These are phyloP conservation scores for Pipa parva DNA, from an alignment of 2,113 vertebrate genomes.

Conservation along the genomic window DNA sequence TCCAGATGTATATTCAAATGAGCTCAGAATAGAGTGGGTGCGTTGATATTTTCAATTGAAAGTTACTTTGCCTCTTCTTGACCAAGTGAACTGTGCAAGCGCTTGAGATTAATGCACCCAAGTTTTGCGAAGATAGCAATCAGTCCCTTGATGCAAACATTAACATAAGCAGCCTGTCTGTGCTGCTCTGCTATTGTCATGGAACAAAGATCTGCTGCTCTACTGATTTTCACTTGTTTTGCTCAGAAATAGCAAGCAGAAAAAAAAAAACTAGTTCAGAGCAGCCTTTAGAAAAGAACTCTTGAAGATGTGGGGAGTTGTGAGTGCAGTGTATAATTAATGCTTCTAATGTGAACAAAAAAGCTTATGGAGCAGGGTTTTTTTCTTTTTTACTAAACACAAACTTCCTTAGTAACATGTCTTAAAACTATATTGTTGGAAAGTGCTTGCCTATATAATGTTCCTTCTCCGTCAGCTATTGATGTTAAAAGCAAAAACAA, in stretches of 20 bases:
- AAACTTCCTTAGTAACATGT: slow-evolving; percentile 12
- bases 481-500: too few species aligned
- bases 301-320: slow-evolving; percentile 17
- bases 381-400: slow-evolving; percentile 2
- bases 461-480: too few species aligned
- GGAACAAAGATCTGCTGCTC: slow-evolving; percentile 41
- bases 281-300: slow-evolving; percentile 31
- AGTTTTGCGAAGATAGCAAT: slow-evolving; percentile 38
- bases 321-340: slow-evolving; percentile 39
- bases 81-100: slow-evolving; percentile 36
- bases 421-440: neutral
- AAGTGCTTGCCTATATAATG: neutral
- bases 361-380: slow-evolving; percentile 17
- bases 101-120: slow-evolving; percentile 36
- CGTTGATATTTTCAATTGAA: slow-evolving; percentile 34
- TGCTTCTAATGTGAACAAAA: slow-evolving; percentile 27
- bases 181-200: slow-evolving; percentile 35
- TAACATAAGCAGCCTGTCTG: slow-evolving; percentile 42
- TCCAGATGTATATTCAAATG: slow-evolving; percentile 29
- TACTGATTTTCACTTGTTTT: slow-evolving; percentile 42
- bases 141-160: slow-evolving; percentile 41
- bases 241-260: slow-evolving; percentile 38
- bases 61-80: slow-evolving; percentile 30
- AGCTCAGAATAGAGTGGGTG: slow-evolving; percentile 8
- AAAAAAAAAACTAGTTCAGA: slow-evolving; percentile 21